Percentiles rank a stretch among this genome's conserved stretches.
These are phyloP conservation scores for Melikaiella ostensackeni DNA, from an alignment of 2,888 invertebrate species.

Conservation along the genomic window DNA sequence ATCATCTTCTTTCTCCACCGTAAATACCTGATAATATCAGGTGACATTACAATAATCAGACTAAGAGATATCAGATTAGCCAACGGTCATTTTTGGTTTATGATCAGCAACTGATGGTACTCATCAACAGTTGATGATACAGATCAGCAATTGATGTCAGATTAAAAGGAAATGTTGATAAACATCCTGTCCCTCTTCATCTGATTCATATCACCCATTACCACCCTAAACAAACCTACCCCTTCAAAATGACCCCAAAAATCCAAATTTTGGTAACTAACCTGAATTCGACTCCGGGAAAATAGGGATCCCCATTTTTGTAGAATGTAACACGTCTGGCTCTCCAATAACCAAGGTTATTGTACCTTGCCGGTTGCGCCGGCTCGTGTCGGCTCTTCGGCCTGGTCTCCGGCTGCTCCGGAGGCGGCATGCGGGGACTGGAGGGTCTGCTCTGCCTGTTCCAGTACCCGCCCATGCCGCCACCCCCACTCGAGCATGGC, in stretches of 20 bases:
- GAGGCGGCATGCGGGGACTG: constrained; percentile 79
- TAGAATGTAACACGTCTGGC: constrained; percentile 93
- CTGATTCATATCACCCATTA: background rate
- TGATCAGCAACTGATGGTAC: background rate
- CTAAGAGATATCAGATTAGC: background rate
- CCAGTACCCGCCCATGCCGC: constrained; percentile 78
- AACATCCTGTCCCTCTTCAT: background rate
- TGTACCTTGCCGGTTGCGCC: constrained; percentile 80
- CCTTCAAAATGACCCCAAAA: background rate
- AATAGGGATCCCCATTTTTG: constrained; percentile 95
- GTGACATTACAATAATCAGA: too few relatives aligned
- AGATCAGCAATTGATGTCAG: background rate
- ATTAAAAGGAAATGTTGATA: too few relatives aligned
- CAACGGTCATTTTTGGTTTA: background rate
- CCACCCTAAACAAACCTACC: background rate
- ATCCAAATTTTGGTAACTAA: constrained; percentile 48
- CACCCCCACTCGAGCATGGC: constrained; percentile 64
- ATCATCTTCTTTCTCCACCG: background rate
- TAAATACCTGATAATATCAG: background rate
- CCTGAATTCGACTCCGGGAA: constrained; percentile 91
- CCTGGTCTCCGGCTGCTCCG: constrained; percentile 78
- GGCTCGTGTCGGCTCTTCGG: constrained; percentile 81
- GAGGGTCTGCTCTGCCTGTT: constrained; percentile 78
- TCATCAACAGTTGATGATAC: background rate
- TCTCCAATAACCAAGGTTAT: constrained; percentile 91